phyloP scores from a whole-genome alignment of 2,888 invertebrate genomes.

The Trichopria drosophilae region DNA sequence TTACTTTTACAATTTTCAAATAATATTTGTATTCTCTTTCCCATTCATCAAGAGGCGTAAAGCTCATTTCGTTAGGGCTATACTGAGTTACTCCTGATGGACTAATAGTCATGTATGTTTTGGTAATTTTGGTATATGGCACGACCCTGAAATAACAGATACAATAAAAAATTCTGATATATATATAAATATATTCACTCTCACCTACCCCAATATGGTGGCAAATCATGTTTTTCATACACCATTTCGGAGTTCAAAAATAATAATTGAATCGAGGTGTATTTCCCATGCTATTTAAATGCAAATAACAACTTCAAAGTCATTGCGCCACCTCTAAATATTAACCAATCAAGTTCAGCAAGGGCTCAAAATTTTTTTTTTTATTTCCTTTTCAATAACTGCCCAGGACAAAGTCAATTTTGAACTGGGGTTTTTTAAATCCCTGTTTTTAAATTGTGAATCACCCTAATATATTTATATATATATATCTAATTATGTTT shows the following conservation, averaged over 20 bases:
- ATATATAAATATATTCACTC: background rate
- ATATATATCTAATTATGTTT: too few species aligned
- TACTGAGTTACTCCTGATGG: slow-evolving; percentile 80
- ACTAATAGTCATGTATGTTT: slow-evolving; percentile 78
- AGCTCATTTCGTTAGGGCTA: slow-evolving; percentile 72
- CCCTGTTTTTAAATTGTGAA: too few species aligned
- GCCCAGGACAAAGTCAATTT: too few species aligned
- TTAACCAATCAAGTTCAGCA: too few species aligned
- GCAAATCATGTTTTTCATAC: too few species aligned
- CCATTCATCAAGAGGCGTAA: slow-evolving; percentile 78
- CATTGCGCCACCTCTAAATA: too few species aligned
- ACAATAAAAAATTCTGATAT: background rate
- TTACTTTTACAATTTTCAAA: slow-evolving; percentile 72
- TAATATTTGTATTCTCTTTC: slow-evolving; percentile 82
- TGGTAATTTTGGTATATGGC: slow-evolving; percentile 70
- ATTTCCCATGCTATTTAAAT: background rate
- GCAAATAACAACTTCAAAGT: too few species aligned
- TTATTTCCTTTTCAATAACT: too few species aligned
- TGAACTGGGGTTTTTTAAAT: too few species aligned
- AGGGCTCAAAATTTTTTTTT: too few species aligned
- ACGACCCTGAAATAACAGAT: slow-evolving; percentile 66
- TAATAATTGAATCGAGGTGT: background rate
- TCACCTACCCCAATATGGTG: too few species aligned
- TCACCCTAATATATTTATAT: too few species aligned
- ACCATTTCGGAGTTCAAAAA: background rate